Evolutionary conservation across 2,888 invertebrate genomes (phyloP), one percentile per base, ranked within the genome.

Genomic region (Hydriomena furcata): DNA sequence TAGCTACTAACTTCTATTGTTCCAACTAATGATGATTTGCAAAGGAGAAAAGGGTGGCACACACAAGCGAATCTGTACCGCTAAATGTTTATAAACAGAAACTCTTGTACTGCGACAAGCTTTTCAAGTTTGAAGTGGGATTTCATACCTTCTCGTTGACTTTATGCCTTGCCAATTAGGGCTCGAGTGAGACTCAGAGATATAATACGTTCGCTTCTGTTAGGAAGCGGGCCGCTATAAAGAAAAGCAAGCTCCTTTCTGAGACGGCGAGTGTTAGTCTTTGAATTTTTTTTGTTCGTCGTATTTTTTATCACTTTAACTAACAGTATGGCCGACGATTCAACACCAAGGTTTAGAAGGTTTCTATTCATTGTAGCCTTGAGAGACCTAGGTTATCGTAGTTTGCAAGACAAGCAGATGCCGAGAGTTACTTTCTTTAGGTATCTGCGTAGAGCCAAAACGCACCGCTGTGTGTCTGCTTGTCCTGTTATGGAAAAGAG

Each of bases 61-160:
- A n/a, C 30, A 38, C 24, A 44, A 46, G 25, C 37, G 20, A 30
- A 44, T 20, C 28, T 27, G 25, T 32, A 21, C 10, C 7, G 10
- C 35, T 36, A 52, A 47, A 35, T 40, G 37, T 42, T 49, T 23
- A 20, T 7, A 34, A 21, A 36, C 12, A 31, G 37, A 13, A 24
- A 34, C 5, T 32, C 24, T 40, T 41, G 27, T 7, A 17, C 25
- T 32, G 41, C 25, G 32, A 37, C 46, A 31, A 10, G 41, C 46
- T 46, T 37, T 37, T 36, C 31, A 46, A 45, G 37, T 41, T 46
- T 37, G n/a, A 47, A 52, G 52, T 32, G 32, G 23, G 24, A 10
- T 24, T 32, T 37, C 37, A n/a, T n/a, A 20, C 23, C 24, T 40
- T 25, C 24, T 31, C 10, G 28, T 43, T 27, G 27, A 28, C 40